phyloP scores from a whole-genome alignment of 2,113 vertebrate species.

The Halcyon malimbica region DNA sequence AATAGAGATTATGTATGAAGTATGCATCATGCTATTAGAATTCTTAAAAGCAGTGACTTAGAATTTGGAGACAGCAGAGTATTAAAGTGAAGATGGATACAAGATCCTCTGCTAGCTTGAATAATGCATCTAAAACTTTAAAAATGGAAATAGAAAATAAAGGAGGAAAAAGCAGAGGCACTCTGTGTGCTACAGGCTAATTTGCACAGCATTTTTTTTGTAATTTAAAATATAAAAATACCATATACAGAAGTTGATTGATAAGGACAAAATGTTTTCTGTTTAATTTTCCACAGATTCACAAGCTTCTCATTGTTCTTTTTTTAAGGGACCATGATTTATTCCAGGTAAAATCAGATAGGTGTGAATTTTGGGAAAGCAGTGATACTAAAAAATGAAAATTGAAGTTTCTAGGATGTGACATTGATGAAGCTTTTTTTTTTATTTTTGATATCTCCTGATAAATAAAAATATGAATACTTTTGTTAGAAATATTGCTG shows the following conservation, averaged over 20 bases:
- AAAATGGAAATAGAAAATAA: not conserved
- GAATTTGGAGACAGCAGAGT: not conserved
- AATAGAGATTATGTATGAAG: constrained; percentile 21
- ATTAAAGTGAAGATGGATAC: not conserved
- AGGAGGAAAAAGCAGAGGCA: not conserved
- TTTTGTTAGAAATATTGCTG: not conserved
- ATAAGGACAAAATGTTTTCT: not conserved
- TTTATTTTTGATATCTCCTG: not conserved
- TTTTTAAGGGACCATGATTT: not conserved
- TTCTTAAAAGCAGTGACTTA: not conserved
- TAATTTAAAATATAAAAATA: not conserved
- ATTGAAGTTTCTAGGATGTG: not conserved
- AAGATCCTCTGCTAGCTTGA: not conserved
- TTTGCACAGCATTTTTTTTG: not conserved
- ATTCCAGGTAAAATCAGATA: not conserved
- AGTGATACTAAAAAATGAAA: not conserved
- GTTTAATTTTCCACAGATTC: not conserved
- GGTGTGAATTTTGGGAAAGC: not conserved
- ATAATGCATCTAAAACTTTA: not conserved
- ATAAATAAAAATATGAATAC: not conserved
- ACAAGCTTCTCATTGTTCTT: not conserved
- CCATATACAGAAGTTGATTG: not conserved
- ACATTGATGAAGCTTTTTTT: not conserved
- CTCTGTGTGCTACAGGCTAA: not conserved
- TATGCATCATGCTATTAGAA: not conserved